Evolutionary conservation across 2,113 vertebrate genomes (phyloP).

Genomic region (Zapus hudsonius): DNA sequence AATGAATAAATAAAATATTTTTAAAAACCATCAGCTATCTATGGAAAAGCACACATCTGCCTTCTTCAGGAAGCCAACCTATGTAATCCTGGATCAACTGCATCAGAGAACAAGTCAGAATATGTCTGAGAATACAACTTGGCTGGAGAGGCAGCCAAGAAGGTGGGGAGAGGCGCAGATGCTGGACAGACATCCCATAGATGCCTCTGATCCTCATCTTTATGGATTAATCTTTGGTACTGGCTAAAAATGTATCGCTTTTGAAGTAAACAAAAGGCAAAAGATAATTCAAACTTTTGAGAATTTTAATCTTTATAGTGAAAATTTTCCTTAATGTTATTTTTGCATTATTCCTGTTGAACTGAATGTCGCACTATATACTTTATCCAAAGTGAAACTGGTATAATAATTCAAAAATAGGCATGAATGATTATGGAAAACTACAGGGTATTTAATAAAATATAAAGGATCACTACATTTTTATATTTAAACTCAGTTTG

Average conservation of each 20-base stretch:
- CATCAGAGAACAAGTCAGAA: background rate
- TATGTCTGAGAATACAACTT: background rate
- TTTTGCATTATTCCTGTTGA: background rate
- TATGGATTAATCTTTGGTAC: background rate
- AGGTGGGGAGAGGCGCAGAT: background rate
- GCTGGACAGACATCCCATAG: background rate
- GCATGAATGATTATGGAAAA: background rate
- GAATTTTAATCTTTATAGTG: background rate
- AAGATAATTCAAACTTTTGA: background rate
- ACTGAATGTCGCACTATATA: background rate
- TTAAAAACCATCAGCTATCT: no score
- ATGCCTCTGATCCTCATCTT: background rate
- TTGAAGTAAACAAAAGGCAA: background rate
- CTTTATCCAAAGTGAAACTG: background rate
- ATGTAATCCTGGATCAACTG: background rate
- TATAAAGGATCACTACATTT: background rate
- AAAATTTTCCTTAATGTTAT: background rate
- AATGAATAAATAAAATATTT: no score
- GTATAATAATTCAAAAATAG: background rate
- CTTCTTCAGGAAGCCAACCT: background rate
- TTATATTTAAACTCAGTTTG: background rate
- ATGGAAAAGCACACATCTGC: background rate
- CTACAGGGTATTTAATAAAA: conserved; percentile 15
- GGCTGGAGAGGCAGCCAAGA: background rate
- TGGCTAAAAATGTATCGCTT: background rate